Base-by-base conservation (phyloP, 37 sponge, comb jelly and placozoan genomes). In the Oopsacas minuta region DNA sequence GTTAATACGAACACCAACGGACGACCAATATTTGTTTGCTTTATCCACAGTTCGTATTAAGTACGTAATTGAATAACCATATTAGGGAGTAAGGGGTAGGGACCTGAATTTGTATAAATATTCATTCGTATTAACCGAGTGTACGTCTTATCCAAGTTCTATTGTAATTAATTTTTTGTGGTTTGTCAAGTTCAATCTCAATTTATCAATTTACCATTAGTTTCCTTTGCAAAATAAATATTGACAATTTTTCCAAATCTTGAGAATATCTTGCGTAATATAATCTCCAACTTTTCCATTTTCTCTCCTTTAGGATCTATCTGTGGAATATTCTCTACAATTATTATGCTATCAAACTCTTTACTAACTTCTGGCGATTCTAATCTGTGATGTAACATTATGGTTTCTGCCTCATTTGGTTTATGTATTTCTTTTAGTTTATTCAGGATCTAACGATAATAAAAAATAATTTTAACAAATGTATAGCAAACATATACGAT, bases 281-380 rank as follows among this genome's bases (percentile, higher is more conserved):
- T 93, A 23, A 51, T 83, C 53, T 92, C 89, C 51, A 99, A 91
- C 46, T 92, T 95, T 0, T 52, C 87, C 90, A 99, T 88, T 23
- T 91, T 69, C 37, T 94, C 97, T 0, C 87, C 36, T 7, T 20
- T 38, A 25, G 20, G 36, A 17, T 52, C 83, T 17, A 87, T 86
- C 69, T 91, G 88, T 38, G 97, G 97, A 36, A 93, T 93, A 85
- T 96, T 96, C 87, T 96, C 95, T 53, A 96, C 95, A 0, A 96
- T 93, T 38, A 96, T 89, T 35, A 94, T 84, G 36, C 35, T 87
- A 25, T 90, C 91, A 7, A 84, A 37, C 22, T 86, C 83, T 7
- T 84, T 83, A 52, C 92, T 92, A 42, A 84, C 85, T 61, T 37
- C 37, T n/a, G 97, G 97, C 28, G 34, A 52, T 35, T 91, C 86